Evolutionary conservation across 1,140 invertebrate species (phyloP).

Genomic region (Drosophila santomea): DNA sequence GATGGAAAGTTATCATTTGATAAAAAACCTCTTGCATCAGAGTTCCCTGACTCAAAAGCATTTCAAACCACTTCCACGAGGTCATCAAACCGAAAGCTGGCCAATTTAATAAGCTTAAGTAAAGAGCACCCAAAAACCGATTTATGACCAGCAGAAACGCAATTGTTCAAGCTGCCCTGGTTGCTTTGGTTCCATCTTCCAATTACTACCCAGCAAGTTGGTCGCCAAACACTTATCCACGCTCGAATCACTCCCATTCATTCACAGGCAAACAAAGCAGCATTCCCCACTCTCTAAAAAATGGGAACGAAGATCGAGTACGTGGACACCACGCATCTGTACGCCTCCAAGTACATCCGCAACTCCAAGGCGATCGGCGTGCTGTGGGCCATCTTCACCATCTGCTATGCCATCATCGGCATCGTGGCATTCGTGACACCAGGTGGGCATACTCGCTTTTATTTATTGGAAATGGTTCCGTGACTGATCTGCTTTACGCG

Average conservation of each 20-base stretch:
- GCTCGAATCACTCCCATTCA: constrained; percentile 39
- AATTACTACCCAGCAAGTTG: constrained; percentile 32
- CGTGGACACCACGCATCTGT: constrained; percentile 94
- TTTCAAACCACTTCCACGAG: constrained; percentile 49
- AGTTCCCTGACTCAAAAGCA: constrained; percentile 18
- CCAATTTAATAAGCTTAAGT: constrained; percentile 70
- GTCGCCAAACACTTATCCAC: constrained; percentile 52
- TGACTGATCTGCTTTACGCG: constrained; percentile 9
- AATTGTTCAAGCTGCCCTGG: constrained; percentile 24
- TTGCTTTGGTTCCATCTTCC: constrained; percentile 41
- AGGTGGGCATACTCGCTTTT: constrained; percentile 56
- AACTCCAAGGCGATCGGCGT: constrained; percentile 98
- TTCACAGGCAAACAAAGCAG: constrained; percentile 50
- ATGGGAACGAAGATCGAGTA: constrained; percentile 97
- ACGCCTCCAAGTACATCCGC: constrained; percentile 96
- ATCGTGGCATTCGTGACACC: constrained; percentile 97
- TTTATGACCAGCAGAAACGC: constrained; percentile 62
- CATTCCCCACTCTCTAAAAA: constrained; percentile 55
- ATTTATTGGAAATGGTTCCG: not conserved
- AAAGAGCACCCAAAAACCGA: constrained; percentile 36
- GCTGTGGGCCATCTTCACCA: constrained; percentile 97
- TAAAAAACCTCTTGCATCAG: constrained; percentile 22
- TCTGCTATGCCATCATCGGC: constrained; percentile 98
- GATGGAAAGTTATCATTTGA: constrained; percentile 25
- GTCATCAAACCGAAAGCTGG: constrained; percentile 67